These are phyloP conservation scores for Nemurella pictetii DNA, from an alignment of 2,888 invertebrate genomes.

Conservation along the genomic window DNA sequence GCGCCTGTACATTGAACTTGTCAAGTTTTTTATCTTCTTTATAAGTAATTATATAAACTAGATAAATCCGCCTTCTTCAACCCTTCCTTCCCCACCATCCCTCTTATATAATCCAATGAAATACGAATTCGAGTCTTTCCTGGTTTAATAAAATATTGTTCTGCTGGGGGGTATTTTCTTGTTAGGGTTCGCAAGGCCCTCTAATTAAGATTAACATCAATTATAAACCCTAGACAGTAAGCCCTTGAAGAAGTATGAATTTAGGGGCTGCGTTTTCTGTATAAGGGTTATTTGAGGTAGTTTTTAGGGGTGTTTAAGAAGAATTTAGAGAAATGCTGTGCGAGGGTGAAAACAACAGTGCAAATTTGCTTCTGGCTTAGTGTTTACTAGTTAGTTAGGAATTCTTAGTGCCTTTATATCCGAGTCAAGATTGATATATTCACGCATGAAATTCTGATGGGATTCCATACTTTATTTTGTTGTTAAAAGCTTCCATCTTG, in stretches of 20 bases:
- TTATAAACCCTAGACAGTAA: conserved; percentile 20
- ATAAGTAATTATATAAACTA: neutral
- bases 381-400: neutral
- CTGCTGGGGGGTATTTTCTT: conserved; percentile 23
- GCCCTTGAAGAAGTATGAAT: conserved; percentile 19
- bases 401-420: neutral
- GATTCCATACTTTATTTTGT: neutral
- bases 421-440: neutral
- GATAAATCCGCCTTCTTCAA: neutral
- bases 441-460: neutral
- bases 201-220: conserved; percentile 31
- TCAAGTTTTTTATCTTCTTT: neutral
- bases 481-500: neutral
- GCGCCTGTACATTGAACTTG: neutral
- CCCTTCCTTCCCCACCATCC: neutral
- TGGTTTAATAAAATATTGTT: conserved; percentile 27
- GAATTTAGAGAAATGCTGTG: neutral
- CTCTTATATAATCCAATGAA: conserved; percentile 39
- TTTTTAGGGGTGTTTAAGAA: conserved; percentile 27
- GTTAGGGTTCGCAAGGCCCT: conserved; percentile 21
- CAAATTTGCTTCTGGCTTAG: neutral
- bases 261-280: conserved; percentile 11
- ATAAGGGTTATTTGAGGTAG: conserved; percentile 18
- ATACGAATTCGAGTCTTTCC: conserved; percentile 35
- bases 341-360: conserved; percentile 5